phyloP scores from a whole-genome alignment of 2,113 vertebrate genomes.

The Sclerurus mexicanus region DNA sequence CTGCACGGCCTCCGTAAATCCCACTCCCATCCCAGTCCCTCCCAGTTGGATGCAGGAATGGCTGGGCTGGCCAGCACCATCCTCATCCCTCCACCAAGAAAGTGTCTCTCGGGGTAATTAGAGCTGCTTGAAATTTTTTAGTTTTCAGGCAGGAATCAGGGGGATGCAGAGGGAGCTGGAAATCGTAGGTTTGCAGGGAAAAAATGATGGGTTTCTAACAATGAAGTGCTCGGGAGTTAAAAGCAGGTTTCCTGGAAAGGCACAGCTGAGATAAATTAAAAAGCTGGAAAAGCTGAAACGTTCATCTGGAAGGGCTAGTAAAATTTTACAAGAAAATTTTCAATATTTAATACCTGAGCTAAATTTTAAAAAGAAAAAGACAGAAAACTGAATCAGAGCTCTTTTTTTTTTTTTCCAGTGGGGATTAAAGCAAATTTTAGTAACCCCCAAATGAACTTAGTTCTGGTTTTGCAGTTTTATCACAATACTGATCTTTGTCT shows the following conservation, averaged over 20 bases:
- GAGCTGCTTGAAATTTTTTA: accelerated
- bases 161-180: not conserved
- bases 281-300: not conserved
- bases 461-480: not conserved
- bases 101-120: not conserved
- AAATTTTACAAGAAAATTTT: not conserved
- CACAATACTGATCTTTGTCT: not conserved
- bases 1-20: no score
- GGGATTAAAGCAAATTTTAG: not conserved
- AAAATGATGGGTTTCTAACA: not conserved
- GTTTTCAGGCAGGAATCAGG: not conserved
- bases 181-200: not conserved
- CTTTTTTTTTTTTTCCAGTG: not conserved
- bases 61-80: not conserved
- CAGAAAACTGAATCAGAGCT: not conserved
- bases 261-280: not conserved
- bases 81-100: not conserved
- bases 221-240: not conserved
- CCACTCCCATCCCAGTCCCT: not conserved
- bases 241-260: not conserved
- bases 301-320: not conserved
- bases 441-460: not conserved
- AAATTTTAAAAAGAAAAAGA: not conserved
- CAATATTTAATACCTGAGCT: not conserved
- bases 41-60: no score